phyloP scores from a whole-genome alignment of 2,797 vertebrate species.

The Platalea minor region DNA sequence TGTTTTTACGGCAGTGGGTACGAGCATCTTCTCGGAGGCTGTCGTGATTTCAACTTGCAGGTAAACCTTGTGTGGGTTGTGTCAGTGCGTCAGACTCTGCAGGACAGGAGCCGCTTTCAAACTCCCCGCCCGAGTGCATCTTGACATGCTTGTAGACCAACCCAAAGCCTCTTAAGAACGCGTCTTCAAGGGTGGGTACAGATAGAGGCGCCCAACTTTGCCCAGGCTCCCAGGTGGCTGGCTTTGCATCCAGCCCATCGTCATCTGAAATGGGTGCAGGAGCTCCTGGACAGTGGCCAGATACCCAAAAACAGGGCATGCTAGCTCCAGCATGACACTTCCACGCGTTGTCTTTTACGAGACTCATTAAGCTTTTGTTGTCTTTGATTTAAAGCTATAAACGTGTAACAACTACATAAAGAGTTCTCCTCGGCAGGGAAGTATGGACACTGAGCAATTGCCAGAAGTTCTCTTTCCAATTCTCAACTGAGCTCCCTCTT shows the following conservation, averaged over 20 bases:
- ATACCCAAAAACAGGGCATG: too few species aligned
- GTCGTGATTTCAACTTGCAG: background rate
- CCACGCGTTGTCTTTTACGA: background rate
- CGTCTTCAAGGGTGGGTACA: too few species aligned
- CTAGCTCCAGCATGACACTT: background rate
- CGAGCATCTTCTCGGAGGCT: background rate
- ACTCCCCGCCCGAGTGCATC: too few species aligned
- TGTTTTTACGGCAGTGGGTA: rapidly evolving
- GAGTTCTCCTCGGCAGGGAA: background rate
- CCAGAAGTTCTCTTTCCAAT: background rate
- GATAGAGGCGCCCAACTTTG: background rate
- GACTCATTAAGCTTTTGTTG: background rate
- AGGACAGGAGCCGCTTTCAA: background rate
- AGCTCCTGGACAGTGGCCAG: rapidly evolving
- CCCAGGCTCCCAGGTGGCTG: background rate
- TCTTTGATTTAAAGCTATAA: background rate
- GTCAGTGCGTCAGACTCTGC: background rate
- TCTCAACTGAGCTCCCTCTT: background rate
- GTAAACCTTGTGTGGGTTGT: too few species aligned
- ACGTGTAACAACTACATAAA: background rate
- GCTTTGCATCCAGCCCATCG: background rate
- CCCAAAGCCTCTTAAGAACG: background rate
- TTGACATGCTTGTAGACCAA: background rate
- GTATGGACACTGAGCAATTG: background rate
- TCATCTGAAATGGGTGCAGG: background rate